A percentile compares a stretch with the other conserved stretches of the same genome.
Evolutionary conservation across 2,888 invertebrate genomes (phyloP).

Genomic region (Pseudococcus viburni): DNA sequence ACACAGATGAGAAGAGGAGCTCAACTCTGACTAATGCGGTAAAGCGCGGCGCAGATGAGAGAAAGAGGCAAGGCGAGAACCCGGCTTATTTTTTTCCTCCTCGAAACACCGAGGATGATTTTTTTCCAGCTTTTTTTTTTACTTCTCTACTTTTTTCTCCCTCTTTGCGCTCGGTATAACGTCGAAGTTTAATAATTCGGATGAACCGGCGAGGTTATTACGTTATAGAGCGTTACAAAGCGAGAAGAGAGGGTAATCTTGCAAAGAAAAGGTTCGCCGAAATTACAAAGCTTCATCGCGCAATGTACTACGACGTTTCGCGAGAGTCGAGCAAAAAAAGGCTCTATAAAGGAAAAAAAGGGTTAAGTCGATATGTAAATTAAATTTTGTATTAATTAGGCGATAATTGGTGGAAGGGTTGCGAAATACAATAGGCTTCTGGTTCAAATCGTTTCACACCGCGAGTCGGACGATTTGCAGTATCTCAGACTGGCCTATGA

Average conservation of each 20-base stretch:
- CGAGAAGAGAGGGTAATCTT: background rate
- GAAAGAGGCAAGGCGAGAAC: background rate
- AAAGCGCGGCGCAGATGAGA: background rate
- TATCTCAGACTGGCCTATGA: too few species aligned
- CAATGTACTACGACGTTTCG: background rate
- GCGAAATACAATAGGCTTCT: too few species aligned
- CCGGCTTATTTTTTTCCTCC: background rate
- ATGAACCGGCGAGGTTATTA: constrained; percentile 2
- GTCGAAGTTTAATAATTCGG: constrained; percentile 4
- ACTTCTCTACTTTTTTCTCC: background rate
- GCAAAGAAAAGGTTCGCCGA: background rate
- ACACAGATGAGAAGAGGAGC: background rate
- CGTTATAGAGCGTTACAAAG: background rate
- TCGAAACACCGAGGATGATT: background rate
- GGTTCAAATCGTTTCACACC: too few species aligned
- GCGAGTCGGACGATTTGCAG: too few species aligned
- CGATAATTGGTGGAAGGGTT: too few species aligned
- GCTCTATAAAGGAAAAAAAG: background rate
- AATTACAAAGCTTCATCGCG: background rate
- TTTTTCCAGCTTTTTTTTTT: background rate
- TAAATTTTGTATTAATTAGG: too few species aligned
- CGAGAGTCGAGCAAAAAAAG: background rate
- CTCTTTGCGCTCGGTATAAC: background rate
- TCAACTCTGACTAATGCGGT: constrained; percentile 21
- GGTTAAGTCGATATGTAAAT: background rate